These are phyloP conservation scores for Heliopora coerulea DNA, from an alignment of 92 coral and sea anemone species.

Conservation along the genomic window DNA sequence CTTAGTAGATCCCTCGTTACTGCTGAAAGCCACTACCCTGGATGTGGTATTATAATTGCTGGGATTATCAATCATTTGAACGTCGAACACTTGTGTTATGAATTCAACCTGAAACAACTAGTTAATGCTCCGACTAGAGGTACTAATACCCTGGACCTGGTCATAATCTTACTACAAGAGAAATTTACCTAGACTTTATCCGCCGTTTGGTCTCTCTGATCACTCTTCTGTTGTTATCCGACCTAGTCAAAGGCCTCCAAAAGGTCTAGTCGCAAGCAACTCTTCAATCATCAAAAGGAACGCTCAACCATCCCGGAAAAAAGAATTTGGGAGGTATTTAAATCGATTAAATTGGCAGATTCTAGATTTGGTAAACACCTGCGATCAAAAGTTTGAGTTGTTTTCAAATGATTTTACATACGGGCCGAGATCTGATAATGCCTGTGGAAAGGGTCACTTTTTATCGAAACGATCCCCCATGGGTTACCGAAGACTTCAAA, in stretches of 20 bases:
- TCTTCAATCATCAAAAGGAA: neutral
- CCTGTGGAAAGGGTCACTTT: conserved; percentile 6
- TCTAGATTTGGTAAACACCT: conserved; percentile 20
- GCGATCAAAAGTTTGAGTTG: neutral
- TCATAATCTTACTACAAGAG: neutral
- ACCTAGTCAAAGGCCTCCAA: neutral
- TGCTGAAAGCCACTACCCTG: conserved; percentile 9
- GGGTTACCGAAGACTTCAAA: conserved; percentile 42
- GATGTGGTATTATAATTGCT: conserved; percentile 27
- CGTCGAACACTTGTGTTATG: neutral
- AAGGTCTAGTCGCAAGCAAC: neutral
- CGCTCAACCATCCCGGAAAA: neutral
- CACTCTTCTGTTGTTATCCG: conserved; percentile 6
- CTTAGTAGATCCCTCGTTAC: neutral
- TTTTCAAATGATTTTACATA: conserved; percentile 11
- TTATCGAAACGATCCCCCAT: conserved; percentile 39
- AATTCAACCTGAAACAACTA: conserved; percentile 16
- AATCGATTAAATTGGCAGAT: conserved; percentile 28
- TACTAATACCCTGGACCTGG: conserved; percentile 10
- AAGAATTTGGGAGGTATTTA: conserved; percentile 15
- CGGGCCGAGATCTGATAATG: conserved; percentile 7
- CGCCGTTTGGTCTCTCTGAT: conserved; percentile 30
- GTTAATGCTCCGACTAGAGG: conserved; percentile 17
- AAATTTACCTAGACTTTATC: neutral
- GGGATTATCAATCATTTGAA: conserved; percentile 12